These are phyloP conservation scores for Bostrychus sinensis DNA, from an alignment of 2,113 vertebrate genomes.

Conservation along the genomic window DNA sequence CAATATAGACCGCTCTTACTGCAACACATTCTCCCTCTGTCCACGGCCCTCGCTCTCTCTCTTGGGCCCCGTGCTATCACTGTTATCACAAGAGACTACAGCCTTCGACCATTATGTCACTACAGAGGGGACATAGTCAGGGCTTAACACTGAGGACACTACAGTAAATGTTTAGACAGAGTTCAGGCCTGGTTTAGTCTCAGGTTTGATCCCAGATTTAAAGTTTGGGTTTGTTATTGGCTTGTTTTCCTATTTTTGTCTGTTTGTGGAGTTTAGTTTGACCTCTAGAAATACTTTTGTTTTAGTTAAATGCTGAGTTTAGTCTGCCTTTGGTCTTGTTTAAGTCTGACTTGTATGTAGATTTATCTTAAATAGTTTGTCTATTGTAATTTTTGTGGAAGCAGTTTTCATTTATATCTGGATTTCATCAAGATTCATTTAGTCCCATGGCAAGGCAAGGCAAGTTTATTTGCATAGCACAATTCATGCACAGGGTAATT, in stretches of 20 bases:
- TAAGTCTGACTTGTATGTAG: too few relatives aligned
- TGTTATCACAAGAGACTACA: not conserved
- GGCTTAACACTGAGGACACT: not conserved
- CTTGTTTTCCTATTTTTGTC: not conserved
- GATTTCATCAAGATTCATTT: too few relatives aligned
- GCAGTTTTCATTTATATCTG: too few relatives aligned
- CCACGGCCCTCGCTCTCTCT: constrained; percentile 24
- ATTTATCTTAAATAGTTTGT: too few relatives aligned
- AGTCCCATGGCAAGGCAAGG: too few relatives aligned
- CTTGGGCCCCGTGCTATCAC: constrained; percentile 32
- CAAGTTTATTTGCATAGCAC: too few relatives aligned
- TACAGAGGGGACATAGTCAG: not conserved
- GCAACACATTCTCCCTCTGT: constrained; percentile 75
- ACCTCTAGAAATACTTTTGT: too few relatives aligned
- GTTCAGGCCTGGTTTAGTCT: not conserved
- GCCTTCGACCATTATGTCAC: not conserved
- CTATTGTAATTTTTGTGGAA: too few relatives aligned
- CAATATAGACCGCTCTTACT: constrained; percentile 78
- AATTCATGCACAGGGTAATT: too few relatives aligned
- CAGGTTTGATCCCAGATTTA: not conserved
- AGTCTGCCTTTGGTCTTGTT: too few relatives aligned
- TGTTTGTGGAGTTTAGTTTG: not conserved
- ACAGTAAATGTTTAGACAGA: not conserved
- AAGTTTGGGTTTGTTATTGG: not conserved
- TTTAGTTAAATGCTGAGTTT: too few relatives aligned